Evolutionary conservation across 1,140 invertebrate genomes (phyloP).

Genomic region (Sminthurinus signatus): DNA sequence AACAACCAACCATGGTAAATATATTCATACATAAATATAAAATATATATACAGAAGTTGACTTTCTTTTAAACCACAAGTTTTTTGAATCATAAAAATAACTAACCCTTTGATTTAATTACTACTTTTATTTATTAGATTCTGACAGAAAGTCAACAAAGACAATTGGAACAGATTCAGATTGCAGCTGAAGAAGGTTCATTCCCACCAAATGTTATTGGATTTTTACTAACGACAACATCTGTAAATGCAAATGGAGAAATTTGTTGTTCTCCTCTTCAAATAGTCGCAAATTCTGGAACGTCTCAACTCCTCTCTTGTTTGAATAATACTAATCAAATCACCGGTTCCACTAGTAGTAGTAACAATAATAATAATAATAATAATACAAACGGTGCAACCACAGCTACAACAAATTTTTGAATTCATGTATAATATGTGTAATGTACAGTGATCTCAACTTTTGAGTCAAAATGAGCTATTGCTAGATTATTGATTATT

Average conservation of each 20-base stretch:
- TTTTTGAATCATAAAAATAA: no score
- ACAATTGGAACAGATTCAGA: slow-evolving; percentile 7
- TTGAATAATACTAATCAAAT: neutral
- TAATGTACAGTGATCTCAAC: slow-evolving; percentile 27
- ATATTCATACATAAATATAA: no score
- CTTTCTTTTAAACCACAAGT: no score
- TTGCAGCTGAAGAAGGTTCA: neutral
- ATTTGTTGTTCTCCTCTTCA: slow-evolving; percentile 25
- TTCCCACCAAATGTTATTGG: slow-evolving; percentile 31
- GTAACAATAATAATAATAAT: neutral
- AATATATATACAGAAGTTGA: no score
- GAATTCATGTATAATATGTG: slow-evolving; percentile 1
- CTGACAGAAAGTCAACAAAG: no score
- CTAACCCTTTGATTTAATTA: slow-evolving; percentile 5
- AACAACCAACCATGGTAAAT: neutral
- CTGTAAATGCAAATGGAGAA: slow-evolving; percentile 26
- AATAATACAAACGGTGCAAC: neutral
- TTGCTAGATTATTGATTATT: slow-evolving; percentile 18
- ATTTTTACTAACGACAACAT: slow-evolving; percentile 30
- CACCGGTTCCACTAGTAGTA: neutral
- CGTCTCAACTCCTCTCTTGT: no score
- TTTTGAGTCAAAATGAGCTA: slow-evolving; percentile 7
- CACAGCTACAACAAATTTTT: neutral
- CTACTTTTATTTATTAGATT: no score
- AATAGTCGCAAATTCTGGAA: neutral